Base-by-base conservation (phyloP, 2,888 invertebrate genomes). In the Oxyteleia sp. region DNA sequence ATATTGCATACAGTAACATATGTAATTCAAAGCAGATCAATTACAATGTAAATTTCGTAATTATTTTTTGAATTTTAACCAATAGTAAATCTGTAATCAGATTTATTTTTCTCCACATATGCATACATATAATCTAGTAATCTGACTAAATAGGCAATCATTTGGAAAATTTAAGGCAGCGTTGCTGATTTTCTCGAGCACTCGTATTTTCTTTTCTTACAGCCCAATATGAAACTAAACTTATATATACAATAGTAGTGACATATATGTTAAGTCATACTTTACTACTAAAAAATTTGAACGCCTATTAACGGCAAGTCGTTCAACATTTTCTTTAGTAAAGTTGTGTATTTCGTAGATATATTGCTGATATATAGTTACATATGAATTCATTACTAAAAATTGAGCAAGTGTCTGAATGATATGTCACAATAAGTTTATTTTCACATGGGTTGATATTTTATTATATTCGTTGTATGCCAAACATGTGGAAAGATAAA, bases 361-460 rank as follows among this genome's bases (percentile, higher is more conserved):
- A 20, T 69, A 59, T 49, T 49, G 49, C 18, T 59, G 59, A 59
- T 49, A 59, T 59, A 49, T 16, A 26, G 23, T 38, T 26, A 26
- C 23, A 29, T 49, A 32, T 49, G 47, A 49, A 55, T 20, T 32
- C 10, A n/a, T 43, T 61, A 72, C 49, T 49, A 59, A 72, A 51
- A 72, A 32, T 72, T 72, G 72, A 72, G 72, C 72, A 72, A 72
- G 15, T 59, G 26, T 49, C 35, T 18, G 72, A 13, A 15, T 23
- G 57, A 35, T 47, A 15, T 69, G 15, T 26, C 47, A 26, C 45
- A 38, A 16, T 35, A 69, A 59, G 59, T 49, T 57, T n/a, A 47
- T 18, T 32, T 69, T 55, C 32, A 45, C 29, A 55, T 43, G 10
- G 35, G 51, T 13, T 38, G 1, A 23, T 11, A 41, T 16, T 11